Base-by-base conservation (phyloP, 2,113 vertebrate species). In the Chloroceryle aenea region DNA sequence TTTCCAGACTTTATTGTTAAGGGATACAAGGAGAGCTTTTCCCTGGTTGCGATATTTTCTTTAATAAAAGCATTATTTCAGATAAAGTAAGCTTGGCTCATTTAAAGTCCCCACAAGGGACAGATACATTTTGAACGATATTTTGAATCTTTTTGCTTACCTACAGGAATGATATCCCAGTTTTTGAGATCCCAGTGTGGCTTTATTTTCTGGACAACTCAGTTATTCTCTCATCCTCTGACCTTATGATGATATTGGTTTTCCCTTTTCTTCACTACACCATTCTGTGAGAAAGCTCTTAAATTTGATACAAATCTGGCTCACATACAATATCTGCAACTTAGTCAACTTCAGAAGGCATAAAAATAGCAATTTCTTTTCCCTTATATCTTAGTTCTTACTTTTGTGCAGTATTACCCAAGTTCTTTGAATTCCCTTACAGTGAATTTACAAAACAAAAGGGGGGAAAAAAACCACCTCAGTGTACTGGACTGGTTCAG, bases 201-300 rank as follows among this genome's bases (percentile, higher is more conserved):
- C 61, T 95, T 94, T 87, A 87, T 88, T 96, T 93, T 92, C 93
- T 88, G 88, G 93, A 82, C 79, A 97, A 94, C 72, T 93, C 76
- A 59, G 94, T 88, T 97, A 92, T 62, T 94, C 75, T 87, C 68
- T 87, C 75, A 26, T 89, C 90, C 55, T 89, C 93, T 97, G 85
- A 95, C 95, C 96, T 95, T 91, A 89, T 85, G 88, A 48, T 5
- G 29, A 71, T 92, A 83, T 66, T 90, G 55, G 16, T 94, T 88
- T 88, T 94, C 40, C 25, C 19, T 78, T 71, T 32, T 56, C 59
- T 97, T 96, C 77, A 64, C 43, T 68, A 34, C 27, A 25, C 14
- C 7, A 1, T 72, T 91, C 52, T 75, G 5, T 85, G 88, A 91
- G 72, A 95, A 95, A 66, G 12, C n/a, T 81, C 52, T 84, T 43